A percentile compares a stretch with the other conserved stretches of the same genome.
These are phyloP conservation scores for Manduca sexta DNA, from an alignment of 1,140 invertebrate genomes.

Conservation along the genomic window DNA sequence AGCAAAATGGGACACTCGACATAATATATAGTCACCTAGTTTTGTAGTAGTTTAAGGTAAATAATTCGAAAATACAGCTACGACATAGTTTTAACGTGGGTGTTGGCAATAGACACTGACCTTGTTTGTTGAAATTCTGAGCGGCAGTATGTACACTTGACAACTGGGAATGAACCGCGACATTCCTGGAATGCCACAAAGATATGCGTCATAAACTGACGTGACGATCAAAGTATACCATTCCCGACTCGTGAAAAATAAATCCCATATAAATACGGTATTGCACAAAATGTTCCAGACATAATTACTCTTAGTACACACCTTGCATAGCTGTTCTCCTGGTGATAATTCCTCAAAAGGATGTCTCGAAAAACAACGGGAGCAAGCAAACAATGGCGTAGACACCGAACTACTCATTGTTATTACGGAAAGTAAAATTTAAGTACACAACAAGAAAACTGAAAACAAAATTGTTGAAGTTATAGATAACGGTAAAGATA, in stretches of 20 bases:
- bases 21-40: too few species aligned
- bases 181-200: conserved; percentile 86
- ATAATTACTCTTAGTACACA: conserved; percentile 47
- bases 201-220: conserved; percentile 45
- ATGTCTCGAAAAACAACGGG: conserved; percentile 94
- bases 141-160: conserved; percentile 98
- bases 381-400: conserved; percentile 88
- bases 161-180: conserved; percentile 92
- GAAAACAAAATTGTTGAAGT: too few species aligned
- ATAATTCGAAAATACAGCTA: not conserved
- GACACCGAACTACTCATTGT: conserved; percentile 53
- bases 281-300: not conserved
- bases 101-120: conserved; percentile 75
- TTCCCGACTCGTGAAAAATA: not conserved
- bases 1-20: too few species aligned
- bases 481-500: too few species aligned
- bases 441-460: too few species aligned
- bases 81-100: not conserved
- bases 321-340: conserved; percentile 97
- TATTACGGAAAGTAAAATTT: conserved; percentile 10
- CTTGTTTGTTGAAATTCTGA: conserved; percentile 97
- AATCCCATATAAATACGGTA: not conserved
- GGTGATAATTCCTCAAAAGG: conserved; percentile 96
- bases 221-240: conserved; percentile 46
- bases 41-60: not conserved